Conservation (phyloP, 2,888 invertebrate genomes). For the Caenorhabditis sulstoni region DNA sequence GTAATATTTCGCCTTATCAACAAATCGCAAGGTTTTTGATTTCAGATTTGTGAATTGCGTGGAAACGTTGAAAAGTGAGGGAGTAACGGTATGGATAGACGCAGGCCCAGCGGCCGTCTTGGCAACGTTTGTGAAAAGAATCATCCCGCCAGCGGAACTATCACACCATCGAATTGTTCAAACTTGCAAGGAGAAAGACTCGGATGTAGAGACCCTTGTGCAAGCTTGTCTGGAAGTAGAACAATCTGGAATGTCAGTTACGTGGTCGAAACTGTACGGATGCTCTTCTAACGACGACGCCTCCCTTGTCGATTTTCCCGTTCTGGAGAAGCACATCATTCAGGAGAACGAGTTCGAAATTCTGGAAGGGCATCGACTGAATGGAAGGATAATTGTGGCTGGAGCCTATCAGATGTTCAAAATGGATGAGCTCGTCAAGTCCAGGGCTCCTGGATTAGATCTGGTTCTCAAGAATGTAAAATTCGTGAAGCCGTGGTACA, state of each 20-base stretch:
- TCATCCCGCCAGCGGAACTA: slow-evolving; percentile 44
- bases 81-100: slow-evolving; percentile 71
- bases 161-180: slow-evolving; percentile 57
- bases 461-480: slow-evolving; percentile 49
- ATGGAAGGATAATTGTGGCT: slow-evolving; percentile 64
- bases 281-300: slow-evolving; percentile 19
- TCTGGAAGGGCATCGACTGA: slow-evolving; percentile 63
- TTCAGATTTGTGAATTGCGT: slow-evolving; percentile 65
- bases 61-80: slow-evolving; percentile 47
- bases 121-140: slow-evolving; percentile 65
- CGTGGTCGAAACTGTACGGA: slow-evolving; percentile 54
- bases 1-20: slow-evolving; percentile 1
- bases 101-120: slow-evolving; percentile 68
- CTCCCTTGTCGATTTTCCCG: slow-evolving; percentile 35
- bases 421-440: slow-evolving; percentile 48
- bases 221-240: slow-evolving; percentile 64
- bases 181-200: slow-evolving; percentile 65
- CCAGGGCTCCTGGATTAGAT: slow-evolving; percentile 4
- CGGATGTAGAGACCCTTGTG: slow-evolving; percentile 59
- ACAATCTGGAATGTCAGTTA: slow-evolving; percentile 45
- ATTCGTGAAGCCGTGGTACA: slow-evolving; percentile 56
- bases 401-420: slow-evolving; percentile 68
- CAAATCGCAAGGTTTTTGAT: background rate
- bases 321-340: slow-evolving; percentile 21
- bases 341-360: slow-evolving; percentile 48